phyloP scores from a whole-genome alignment of 2,797 vertebrate genomes.

The Acridotheres tristis region DNA sequence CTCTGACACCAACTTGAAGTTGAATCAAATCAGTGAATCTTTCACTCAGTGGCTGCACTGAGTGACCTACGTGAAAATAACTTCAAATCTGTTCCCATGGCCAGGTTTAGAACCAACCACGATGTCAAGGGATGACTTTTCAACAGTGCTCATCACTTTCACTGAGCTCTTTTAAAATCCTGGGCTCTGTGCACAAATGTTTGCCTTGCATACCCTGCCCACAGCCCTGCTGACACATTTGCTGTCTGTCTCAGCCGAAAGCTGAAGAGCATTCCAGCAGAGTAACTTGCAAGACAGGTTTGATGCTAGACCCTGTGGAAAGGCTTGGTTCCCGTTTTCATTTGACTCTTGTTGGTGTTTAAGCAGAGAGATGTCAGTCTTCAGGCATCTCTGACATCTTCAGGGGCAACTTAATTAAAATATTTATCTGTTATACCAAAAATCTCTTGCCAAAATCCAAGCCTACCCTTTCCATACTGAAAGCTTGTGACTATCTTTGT shows the following conservation, averaged over 20 bases:
- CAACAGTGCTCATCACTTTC: neutral
- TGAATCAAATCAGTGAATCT: neutral
- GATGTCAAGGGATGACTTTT: neutral
- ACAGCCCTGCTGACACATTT: neutral
- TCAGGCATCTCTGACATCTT: neutral
- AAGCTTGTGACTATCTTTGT: neutral
- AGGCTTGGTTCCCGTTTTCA: neutral
- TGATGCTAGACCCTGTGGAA: neutral
- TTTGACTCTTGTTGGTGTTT: neutral
- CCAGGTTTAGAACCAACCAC: neutral
- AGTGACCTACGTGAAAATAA: conserved; percentile 1
- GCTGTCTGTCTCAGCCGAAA: neutral
- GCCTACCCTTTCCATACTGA: neutral
- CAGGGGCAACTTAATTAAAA: conserved; percentile 19
- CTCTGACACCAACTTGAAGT: neutral
- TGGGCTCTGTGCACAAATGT: neutral
- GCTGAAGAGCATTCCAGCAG: neutral
- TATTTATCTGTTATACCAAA: neutral
- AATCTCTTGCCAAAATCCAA: neutral
- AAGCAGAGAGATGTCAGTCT: conserved; percentile 10
- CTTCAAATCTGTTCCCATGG: neutral
- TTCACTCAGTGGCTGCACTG: neutral
- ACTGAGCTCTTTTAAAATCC: neutral
- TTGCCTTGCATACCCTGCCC: neutral
- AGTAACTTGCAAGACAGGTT: conserved; percentile 13